These are phyloP conservation scores for Drosophila asahinai DNA, from an alignment of 1,140 invertebrate genomes.

Conservation along the genomic window DNA sequence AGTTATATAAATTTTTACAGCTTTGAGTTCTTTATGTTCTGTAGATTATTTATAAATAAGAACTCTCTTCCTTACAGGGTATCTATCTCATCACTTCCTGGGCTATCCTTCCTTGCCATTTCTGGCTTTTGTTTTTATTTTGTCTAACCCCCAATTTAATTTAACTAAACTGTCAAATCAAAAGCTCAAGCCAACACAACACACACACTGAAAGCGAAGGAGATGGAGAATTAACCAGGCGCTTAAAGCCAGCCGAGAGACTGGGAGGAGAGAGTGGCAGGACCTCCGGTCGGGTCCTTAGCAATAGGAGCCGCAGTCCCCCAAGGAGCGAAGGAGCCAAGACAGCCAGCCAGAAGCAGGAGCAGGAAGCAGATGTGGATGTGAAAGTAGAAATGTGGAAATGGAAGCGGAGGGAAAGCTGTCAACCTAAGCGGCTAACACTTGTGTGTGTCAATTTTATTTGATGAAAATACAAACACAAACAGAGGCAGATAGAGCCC, in stretches of 20 bases:
- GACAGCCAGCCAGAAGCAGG: neutral
- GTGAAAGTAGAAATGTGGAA: constrained; percentile 20
- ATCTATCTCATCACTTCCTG: neutral
- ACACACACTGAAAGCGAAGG: neutral
- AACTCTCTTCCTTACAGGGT: neutral
- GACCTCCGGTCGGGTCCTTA: constrained; percentile 14
- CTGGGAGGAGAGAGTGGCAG: neutral
- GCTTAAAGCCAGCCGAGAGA: constrained; percentile 61
- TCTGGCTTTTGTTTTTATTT: constrained; percentile 50
- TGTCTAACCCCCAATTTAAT: constrained; percentile 71
- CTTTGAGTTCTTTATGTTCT: too few species aligned
- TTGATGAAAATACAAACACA: constrained; percentile 83
- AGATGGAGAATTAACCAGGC: constrained; percentile 72
- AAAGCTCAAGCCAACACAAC: constrained; percentile 61
- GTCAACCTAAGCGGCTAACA: constrained; percentile 82
- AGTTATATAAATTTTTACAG: neutral
- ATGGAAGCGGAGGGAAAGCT: constrained; percentile 44
- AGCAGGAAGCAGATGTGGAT: constrained; percentile 6
- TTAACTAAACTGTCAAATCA: constrained; percentile 83
- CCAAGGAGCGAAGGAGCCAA: constrained; percentile 15
- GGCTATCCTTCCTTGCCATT: neutral
- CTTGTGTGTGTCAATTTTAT: constrained; percentile 84
- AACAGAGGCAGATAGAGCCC: constrained; percentile 37
- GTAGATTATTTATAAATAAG: neutral
- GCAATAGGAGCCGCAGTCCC: constrained; percentile 30